Percentiles rank a stretch among this genome's conserved stretches.
Evolutionary conservation across 2,797 vertebrate species (phyloP).

Genomic region (Spatula clypeata): DNA sequence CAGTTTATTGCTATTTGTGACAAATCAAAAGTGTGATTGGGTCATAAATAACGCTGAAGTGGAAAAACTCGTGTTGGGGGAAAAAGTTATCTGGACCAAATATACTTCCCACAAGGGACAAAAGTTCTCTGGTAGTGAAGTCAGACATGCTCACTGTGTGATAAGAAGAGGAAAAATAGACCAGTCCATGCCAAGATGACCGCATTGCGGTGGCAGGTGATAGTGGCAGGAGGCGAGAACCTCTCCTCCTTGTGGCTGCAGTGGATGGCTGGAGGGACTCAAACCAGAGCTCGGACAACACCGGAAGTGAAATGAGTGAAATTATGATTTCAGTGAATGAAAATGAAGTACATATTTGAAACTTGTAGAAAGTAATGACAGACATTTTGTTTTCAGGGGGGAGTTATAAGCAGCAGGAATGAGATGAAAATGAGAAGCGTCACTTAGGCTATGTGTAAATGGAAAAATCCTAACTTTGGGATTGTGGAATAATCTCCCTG

Average conservation of each 20-base stretch:
- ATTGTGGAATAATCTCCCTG: background rate
- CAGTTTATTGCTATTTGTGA: background rate
- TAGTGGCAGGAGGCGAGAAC: fast-evolving
- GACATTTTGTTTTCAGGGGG: background rate
- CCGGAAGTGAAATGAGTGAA: fast-evolving
- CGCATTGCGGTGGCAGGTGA: background rate
- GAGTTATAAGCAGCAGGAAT: background rate
- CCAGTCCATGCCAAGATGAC: background rate
- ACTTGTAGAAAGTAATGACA: fast-evolving
- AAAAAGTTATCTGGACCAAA: background rate
- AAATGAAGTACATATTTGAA: background rate
- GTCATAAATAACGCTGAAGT: background rate
- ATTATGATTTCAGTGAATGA: background rate
- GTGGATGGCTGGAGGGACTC: background rate
- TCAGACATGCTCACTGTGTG: background rate
- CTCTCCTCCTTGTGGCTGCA: fast-evolving
- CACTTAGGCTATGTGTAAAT: slow-evolving; percentile 32
- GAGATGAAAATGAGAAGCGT: slow-evolving; percentile 54
- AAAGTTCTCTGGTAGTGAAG: background rate
- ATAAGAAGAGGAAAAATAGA: background rate
- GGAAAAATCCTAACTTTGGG: background rate
- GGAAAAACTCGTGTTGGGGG: background rate
- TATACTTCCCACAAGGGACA: background rate
- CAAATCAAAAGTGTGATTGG: background rate
- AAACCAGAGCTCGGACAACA: background rate